These are phyloP conservation scores for Tetraodon nigroviridis DNA, from an alignment of 2,113 vertebrate genomes.

Conservation along the genomic window DNA sequence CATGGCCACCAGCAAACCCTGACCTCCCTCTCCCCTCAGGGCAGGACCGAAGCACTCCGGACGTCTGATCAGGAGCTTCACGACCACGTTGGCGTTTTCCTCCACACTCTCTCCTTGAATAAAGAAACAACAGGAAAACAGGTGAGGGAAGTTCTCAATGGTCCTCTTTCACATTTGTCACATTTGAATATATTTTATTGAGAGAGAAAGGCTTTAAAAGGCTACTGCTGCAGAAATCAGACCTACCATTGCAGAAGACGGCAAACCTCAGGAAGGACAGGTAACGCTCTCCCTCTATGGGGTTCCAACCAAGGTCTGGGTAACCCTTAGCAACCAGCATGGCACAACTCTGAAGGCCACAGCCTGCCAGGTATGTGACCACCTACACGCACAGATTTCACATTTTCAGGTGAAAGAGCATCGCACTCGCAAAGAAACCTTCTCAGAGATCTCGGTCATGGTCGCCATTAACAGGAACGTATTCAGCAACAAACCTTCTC, in stretches of 20 bases:
- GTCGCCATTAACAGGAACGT: not conserved
- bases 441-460: too few relatives aligned
- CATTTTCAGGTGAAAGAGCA: not conserved
- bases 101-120: slow-evolving; percentile 92
- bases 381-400: slow-evolving; percentile 76
- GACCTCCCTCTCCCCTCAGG: slow-evolving; percentile 91
- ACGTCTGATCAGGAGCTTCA: slow-evolving; percentile 91
- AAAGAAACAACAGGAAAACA: slow-evolving; percentile 2
- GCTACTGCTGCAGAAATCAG: too few relatives aligned
- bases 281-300: slow-evolving; percentile 96
- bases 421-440: too few relatives aligned
- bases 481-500: slow-evolving; percentile 81
- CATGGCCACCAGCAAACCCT: slow-evolving; percentile 89
- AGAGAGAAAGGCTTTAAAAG: not conserved
- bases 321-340: slow-evolving; percentile 91
- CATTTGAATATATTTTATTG: not conserved
- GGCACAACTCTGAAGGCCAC: slow-evolving; percentile 93
- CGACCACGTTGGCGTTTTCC: slow-evolving; percentile 96
- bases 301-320: slow-evolving; percentile 96
- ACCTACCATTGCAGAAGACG: slow-evolving; percentile 92
- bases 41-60: slow-evolving; percentile 97
- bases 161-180: too few relatives aligned
- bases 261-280: slow-evolving; percentile 93
- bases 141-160: not conserved
- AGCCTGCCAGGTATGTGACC: slow-evolving; percentile 92